Conservation (phyloP, 2,888 invertebrate genomes). For the Ametastegia equiseti region DNA sequence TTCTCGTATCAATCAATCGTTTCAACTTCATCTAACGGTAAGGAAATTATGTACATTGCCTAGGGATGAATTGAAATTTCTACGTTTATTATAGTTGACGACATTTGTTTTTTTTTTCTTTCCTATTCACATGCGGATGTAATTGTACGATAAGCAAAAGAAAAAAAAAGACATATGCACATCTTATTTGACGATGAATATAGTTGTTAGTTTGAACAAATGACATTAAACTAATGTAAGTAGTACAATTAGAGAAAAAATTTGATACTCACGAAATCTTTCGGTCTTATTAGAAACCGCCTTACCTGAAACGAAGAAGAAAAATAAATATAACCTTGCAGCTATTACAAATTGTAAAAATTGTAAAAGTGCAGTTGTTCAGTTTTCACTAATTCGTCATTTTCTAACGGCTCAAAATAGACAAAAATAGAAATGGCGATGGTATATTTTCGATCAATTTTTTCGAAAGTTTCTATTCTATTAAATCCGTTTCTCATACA, state of each 20-base stretch:
- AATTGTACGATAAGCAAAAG: too few relatives aligned
- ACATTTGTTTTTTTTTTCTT: too few relatives aligned
- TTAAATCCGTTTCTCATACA: neutral
- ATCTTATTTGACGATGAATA: too few relatives aligned
- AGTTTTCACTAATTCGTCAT: neutral
- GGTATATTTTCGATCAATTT: neutral
- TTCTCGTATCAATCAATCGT: too few relatives aligned
- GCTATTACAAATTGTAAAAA: neutral
- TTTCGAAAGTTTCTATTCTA: neutral
- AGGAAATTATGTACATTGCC: too few relatives aligned
- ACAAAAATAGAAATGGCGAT: neutral
- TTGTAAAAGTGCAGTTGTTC: neutral
- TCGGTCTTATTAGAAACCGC: conserved; percentile 45
- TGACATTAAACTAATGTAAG: neutral
- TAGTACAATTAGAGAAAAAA: neutral
- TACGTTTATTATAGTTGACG: too few relatives aligned
- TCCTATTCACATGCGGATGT: too few relatives aligned
- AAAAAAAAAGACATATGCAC: too few relatives aligned
- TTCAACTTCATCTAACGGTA: too few relatives aligned
- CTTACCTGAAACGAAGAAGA: conserved; percentile 37
- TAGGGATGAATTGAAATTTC: too few relatives aligned
- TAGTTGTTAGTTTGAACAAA: too few relatives aligned
- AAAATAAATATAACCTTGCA: neutral
- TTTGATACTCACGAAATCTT: conserved; percentile 41
- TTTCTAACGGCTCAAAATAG: neutral